Conservation (phyloP, 2,113 vertebrate genomes). For the Otis tarda region DNA sequence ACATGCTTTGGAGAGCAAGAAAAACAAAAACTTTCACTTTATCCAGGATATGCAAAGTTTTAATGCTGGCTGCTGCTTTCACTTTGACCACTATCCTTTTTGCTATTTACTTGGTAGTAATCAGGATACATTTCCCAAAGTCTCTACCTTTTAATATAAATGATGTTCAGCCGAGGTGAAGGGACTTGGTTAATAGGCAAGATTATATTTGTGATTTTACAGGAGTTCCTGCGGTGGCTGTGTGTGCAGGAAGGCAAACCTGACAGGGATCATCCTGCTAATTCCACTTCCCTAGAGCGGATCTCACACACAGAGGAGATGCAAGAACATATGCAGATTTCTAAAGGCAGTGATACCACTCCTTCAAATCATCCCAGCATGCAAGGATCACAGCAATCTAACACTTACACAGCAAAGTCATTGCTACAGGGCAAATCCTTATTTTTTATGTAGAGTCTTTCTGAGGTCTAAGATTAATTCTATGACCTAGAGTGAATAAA, state of each 20-base stretch:
- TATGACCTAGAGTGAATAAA: slow-evolving; percentile 5
- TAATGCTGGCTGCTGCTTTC: background rate
- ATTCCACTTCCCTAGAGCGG: background rate
- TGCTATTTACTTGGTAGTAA: background rate
- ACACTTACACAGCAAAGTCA: slow-evolving; percentile 21
- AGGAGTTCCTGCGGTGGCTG: background rate
- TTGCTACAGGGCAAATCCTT: background rate
- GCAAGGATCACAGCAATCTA: slow-evolving; percentile 17
- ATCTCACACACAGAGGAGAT: background rate
- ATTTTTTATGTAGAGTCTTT: slow-evolving; percentile 21
- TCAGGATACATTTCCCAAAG: background rate
- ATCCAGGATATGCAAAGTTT: background rate
- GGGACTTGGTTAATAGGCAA: background rate
- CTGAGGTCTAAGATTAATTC: slow-evolving; percentile 44
- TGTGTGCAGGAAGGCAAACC: background rate
- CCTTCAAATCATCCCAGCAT: background rate
- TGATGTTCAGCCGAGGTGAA: background rate
- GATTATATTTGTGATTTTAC: background rate
- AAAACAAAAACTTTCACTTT: background rate
- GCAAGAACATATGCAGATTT: background rate
- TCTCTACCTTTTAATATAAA: background rate
- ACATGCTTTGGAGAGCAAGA: background rate
- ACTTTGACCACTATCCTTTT: background rate
- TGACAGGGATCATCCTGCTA: background rate
- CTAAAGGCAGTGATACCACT: background rate